Percentiles rank a stretch among this genome's conserved stretches.
These are phyloP conservation scores for Molanna angustata DNA, from an alignment of 2,888 invertebrate genomes.

Conservation along the genomic window DNA sequence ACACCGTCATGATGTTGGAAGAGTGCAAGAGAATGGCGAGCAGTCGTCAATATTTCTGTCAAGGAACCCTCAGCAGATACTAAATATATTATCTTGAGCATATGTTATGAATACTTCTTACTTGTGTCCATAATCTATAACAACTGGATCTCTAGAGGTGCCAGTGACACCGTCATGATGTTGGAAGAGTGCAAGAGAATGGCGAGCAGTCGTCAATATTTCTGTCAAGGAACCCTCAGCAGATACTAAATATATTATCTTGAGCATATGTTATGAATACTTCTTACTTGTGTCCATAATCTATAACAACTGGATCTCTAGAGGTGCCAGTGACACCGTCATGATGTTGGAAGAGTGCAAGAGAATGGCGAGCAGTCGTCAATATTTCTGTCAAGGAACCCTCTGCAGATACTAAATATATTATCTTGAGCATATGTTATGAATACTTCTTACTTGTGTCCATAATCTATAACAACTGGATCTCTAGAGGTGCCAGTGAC, in stretches of 20 bases:
- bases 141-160: conserved; percentile 88
- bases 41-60: conserved; percentile 51
- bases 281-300: conserved; percentile 76
- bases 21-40: conserved; percentile 76
- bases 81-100: no score
- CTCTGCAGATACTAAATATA: conserved; percentile 44
- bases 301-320: conserved; percentile 83
- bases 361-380: conserved; percentile 68
- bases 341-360: conserved; percentile 96
- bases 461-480: conserved; percentile 90
- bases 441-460: conserved; percentile 54
- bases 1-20: conserved; percentile 99
- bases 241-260: no score
- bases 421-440: background rate
- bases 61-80: conserved; percentile 45
- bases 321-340: conserved; percentile 97
- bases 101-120: conserved; percentile 36
- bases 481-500: conserved; percentile 94
- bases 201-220: conserved; percentile 62
- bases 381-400: conserved; percentile 47
- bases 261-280: background rate
- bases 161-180: conserved; percentile 98
- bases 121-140: conserved; percentile 84
- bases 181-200: conserved; percentile 86
- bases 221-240: conserved; percentile 44